Evolutionary conservation across 2,888 invertebrate genomes (phyloP).

Genomic region (Malacosoma neustria): DNA sequence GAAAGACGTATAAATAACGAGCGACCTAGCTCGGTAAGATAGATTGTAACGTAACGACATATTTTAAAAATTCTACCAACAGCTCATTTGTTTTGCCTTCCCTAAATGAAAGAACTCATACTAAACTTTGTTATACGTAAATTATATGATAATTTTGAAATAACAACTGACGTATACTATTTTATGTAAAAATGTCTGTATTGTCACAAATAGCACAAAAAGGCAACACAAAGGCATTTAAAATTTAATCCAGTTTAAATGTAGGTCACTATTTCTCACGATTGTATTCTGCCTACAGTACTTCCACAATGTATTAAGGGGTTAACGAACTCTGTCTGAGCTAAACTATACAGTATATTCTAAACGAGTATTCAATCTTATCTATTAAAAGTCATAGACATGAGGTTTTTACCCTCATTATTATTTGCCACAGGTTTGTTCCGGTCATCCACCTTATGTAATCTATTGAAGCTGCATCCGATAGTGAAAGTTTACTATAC

Average conservation of each 20-base stretch:
- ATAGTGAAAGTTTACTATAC: neutral
- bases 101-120: too few species aligned
- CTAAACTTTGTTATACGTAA: too few species aligned
- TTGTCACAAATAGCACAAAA: neutral
- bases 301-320: neutral
- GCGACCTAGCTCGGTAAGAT: too few species aligned
- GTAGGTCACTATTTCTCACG: constrained; percentile 32
- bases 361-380: neutral
- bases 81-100: too few species aligned
- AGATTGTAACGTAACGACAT: too few species aligned
- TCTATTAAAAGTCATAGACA: neutral
- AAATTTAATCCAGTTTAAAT: constrained; percentile 7
- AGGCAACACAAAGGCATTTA: constrained; percentile 2
- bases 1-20: too few species aligned
- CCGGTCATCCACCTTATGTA: neutral
- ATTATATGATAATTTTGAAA: too few species aligned
- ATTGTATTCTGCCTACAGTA: constrained; percentile 19
- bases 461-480: neutral
- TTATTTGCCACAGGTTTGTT: neutral
- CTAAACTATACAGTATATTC: neutral
- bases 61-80: too few species aligned
- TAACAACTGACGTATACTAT: too few species aligned
- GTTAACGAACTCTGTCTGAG: neutral
- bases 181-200: neutral
- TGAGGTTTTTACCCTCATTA: neutral